Evolutionary conservation across 92 coral and sea anemone species (phyloP), one percentile per base, ranked within the genome.

Genomic region (Epizoanthus stellaris): DNA sequence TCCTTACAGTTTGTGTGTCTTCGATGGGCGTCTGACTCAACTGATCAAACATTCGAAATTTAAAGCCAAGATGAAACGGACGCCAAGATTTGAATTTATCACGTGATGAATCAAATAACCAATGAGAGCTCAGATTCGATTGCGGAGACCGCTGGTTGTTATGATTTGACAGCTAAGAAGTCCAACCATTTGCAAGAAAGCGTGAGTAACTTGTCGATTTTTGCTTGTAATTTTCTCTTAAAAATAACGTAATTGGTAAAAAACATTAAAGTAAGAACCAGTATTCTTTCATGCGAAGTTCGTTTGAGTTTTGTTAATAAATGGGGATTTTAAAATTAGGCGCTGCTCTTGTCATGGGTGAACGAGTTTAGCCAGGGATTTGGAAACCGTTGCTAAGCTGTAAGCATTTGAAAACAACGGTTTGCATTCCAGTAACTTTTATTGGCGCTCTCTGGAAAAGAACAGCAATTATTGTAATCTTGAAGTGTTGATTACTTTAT

Each of bases 341-440:
- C 72, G 40, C 15, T 64, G 70, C 5, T 13, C 9, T 76, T 76
- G 83, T 79, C 72, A 79, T 47, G 83, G 83, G 67, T 61, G 83
- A 63, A 36, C 49, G 73, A 2, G 49, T 68, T 68, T 68, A 12
- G 71, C 38, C 16, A 10, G 42, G 25, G 72, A 58, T 66, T 11
- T 25, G 17, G 39, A 45, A 63, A 79, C 83, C 71, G 83, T 79
- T 79, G 83, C 73, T n/a, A n/a, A n/a, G n/a, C n/a, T n/a, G n/a
- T 79, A 79, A 63, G 83, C 83, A 34, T 79, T 76, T 60, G 54
- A 76, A 84, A 77, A 84, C 91, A 88, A 88, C 91, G 65, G 74
- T 68, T 25, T 43, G 38, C 14, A 34, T 39, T 52, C 8, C 61
- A 53, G 15, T 53, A 36, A 30, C 13, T 20, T 4, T 49, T 38